phyloP scores from a whole-genome alignment of 2,113 vertebrate species.

The Myxocyprinus asiaticus region DNA sequence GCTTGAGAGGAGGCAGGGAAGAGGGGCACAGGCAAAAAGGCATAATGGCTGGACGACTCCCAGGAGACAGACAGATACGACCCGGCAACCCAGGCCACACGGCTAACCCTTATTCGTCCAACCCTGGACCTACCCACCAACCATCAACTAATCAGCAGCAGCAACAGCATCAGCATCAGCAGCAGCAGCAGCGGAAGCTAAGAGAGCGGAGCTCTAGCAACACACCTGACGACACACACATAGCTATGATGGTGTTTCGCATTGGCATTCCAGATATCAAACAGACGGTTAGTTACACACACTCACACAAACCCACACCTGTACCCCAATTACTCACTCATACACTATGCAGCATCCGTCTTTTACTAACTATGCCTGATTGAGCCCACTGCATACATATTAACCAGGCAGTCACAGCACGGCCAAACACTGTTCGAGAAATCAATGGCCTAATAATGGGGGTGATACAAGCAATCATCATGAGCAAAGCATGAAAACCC shows the following conservation, averaged over 20 bases:
- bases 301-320: constrained; percentile 26
- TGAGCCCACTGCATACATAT: constrained; percentile 16
- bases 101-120: constrained; percentile 74
- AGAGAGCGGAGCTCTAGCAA: constrained; percentile 79
- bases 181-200: constrained; percentile 71
- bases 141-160: constrained; percentile 66
- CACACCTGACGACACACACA: constrained; percentile 80
- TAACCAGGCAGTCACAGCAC: background rate
- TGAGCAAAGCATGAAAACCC: no score
- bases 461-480: no score
- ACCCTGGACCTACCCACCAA: constrained; percentile 73
- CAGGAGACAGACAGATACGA: constrained; percentile 64
- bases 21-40: constrained; percentile 69
- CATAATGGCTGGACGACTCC: constrained; percentile 60
- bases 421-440: no score
- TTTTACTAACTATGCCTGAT: background rate
- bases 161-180: no score
- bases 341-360: background rate
- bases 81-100: constrained; percentile 68
- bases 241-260: constrained; percentile 93
- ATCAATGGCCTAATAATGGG: no score
- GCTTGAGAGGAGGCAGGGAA: constrained; percentile 60
- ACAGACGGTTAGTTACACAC: constrained; percentile 82
- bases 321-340: constrained; percentile 5
- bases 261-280: constrained; percentile 93